Conservation (phyloP, 2,888 invertebrate genomes). For the Incurvaria masculella region DNA sequence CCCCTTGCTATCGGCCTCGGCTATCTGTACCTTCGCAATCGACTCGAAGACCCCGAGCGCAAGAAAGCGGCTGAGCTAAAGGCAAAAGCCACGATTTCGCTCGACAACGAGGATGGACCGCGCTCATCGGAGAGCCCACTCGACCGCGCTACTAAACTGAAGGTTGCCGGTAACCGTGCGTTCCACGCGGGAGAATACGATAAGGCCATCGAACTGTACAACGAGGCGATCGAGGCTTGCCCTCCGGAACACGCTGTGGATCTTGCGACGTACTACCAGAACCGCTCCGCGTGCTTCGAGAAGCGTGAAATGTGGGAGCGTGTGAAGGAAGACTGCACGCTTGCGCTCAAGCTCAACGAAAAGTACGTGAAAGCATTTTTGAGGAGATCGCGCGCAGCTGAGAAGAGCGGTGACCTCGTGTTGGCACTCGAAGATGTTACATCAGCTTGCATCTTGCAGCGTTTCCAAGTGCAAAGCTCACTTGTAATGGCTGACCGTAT, state of each 20-base stretch:
- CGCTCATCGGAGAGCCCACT: constrained; percentile 56
- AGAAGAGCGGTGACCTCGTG: constrained; percentile 74
- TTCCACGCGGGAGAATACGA: constrained; percentile 86
- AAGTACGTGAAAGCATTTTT: constrained; percentile 86
- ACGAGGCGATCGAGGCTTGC: constrained; percentile 90
- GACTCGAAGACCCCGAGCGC: constrained; percentile 51
- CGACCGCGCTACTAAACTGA: constrained; percentile 73
- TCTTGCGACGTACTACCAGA: constrained; percentile 91
- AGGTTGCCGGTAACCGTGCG: constrained; percentile 84
- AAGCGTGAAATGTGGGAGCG: constrained; percentile 81
- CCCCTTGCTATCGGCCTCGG: constrained; percentile 81
- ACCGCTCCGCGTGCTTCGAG: constrained; percentile 93
- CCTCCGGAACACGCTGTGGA: constrained; percentile 69
- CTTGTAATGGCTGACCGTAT: constrained; percentile 84
- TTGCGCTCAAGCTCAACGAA: constrained; percentile 79
- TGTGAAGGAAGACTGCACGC: constrained; percentile 84
- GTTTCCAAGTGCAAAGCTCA: constrained; percentile 78
- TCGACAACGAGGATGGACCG: constrained; percentile 55
- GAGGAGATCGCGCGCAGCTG: constrained; percentile 79
- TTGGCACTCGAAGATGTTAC: constrained; percentile 90
- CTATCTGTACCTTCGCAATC: constrained; percentile 69
- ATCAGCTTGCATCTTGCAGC: constrained; percentile 87
- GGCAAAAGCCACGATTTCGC: constrained; percentile 58
- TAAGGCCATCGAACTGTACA: constrained; percentile 87
- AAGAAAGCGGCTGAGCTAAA: constrained; percentile 49